A percentile compares a stretch with the other conserved stretches of the same genome.
phyloP scores from a whole-genome alignment of 1,140 invertebrate species.

The Zaprionus camerounensis region DNA sequence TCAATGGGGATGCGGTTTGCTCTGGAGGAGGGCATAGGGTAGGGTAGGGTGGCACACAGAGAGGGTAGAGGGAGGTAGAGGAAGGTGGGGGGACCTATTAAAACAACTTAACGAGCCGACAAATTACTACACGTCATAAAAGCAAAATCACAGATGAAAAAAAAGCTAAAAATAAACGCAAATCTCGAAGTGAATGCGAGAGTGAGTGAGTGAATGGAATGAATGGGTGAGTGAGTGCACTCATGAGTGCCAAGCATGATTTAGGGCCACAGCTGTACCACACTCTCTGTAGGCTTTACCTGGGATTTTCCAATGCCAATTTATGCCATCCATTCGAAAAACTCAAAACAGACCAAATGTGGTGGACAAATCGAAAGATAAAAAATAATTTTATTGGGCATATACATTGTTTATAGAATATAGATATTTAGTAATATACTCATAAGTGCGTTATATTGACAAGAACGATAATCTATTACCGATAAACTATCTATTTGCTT shows the following conservation, averaged over 20 bases:
- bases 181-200: conserved; percentile 20
- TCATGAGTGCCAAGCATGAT: conserved; percentile 55
- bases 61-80: neutral
- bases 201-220: neutral
- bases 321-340: conserved; percentile 8
- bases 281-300: conserved; percentile 49
- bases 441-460: no score
- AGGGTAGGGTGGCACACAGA: neutral
- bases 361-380: conserved; percentile 6
- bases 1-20: conserved; percentile 4
- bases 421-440: no score
- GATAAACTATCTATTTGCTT: no score
- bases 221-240: conserved; percentile 13
- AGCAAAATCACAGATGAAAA: conserved; percentile 66
- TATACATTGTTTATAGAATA: neutral
- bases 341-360: neutral
- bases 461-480: no score
- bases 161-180: conserved; percentile 62
- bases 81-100: conserved; percentile 39
- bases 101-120: conserved; percentile 80
- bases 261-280: conserved; percentile 66
- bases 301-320: conserved; percentile 52
- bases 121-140: conserved; percentile 80
- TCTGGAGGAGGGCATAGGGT: neutral
- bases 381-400: neutral